These are phyloP conservation scores for Astropecten irregularis DNA, from an alignment of 53 echinoderm and acorn worm genomes.

Conservation along the genomic window DNA sequence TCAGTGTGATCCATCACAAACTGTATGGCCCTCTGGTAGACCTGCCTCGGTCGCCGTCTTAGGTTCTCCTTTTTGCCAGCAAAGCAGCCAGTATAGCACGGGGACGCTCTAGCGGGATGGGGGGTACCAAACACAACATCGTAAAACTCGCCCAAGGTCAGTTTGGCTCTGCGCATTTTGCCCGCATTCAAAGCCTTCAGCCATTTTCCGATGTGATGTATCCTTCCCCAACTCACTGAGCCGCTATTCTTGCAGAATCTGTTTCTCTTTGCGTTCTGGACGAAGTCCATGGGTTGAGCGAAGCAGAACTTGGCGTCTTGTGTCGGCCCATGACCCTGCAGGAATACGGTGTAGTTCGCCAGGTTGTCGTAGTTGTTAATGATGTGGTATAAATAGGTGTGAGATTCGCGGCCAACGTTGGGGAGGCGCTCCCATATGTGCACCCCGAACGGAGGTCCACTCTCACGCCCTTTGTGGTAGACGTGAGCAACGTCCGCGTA, in stretches of 20 bases:
- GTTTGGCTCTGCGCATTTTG: neutral
- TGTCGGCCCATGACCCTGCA: conserved; percentile 4
- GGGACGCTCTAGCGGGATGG: neutral
- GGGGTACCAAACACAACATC: conserved; percentile 7
- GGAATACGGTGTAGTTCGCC: conserved; percentile 35
- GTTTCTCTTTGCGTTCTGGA: neutral
- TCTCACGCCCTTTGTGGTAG: conserved; percentile 19
- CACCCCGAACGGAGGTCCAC: neutral
- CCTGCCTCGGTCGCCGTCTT: neutral
- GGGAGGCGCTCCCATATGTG: conserved; percentile 38
- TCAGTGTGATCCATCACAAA: conserved; percentile 24
- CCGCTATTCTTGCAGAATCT: neutral
- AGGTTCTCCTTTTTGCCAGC: conserved; percentile 25
- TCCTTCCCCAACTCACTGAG: neutral
- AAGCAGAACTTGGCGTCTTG: neutral
- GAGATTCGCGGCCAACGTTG: conserved; percentile 41
- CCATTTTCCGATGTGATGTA: neutral
- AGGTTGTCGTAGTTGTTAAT: conserved; percentile 54
- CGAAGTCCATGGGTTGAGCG: neutral
- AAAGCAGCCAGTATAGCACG: conserved; percentile 20
- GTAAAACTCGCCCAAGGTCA: neutral
- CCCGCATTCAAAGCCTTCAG: neutral
- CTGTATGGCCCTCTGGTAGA: conserved; percentile 22
- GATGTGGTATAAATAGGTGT: conserved; percentile 48
- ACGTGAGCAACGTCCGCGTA: conserved; percentile 10